A percentile compares a stretch with the other conserved stretches of the same genome.
Evolutionary conservation across 35 echinoderm and acorn worm species (phyloP).

Genomic region (Apostichopus japonicus): DNA sequence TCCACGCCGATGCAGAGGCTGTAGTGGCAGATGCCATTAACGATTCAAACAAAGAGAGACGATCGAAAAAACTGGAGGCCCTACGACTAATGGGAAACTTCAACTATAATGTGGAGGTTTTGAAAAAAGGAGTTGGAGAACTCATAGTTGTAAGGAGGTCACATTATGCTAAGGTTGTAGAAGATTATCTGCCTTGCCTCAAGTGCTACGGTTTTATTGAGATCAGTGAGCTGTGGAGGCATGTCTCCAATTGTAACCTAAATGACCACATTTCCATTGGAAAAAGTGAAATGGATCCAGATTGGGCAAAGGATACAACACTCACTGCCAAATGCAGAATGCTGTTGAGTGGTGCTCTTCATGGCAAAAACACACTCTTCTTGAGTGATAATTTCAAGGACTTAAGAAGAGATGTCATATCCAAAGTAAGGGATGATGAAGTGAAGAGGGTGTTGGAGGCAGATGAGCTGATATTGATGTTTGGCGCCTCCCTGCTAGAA

Average conservation of each 20-base stretch:
- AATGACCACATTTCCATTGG: background rate
- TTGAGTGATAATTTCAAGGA: no score
- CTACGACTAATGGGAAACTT: constrained; percentile 19
- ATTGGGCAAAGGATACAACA: background rate
- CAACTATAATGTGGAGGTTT: constrained; percentile 13
- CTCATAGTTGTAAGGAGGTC: constrained; percentile 43
- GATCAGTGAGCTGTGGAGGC: constrained; percentile 2
- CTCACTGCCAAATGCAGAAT: constrained; percentile 30
- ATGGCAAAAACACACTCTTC: no score
- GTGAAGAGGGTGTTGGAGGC: no score
- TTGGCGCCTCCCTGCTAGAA: no score
- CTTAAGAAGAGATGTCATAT: no score
- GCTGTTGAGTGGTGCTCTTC: constrained; percentile 31
- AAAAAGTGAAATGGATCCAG: background rate
- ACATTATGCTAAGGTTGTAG: background rate
- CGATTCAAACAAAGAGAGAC: background rate
- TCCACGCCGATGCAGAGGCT: background rate
- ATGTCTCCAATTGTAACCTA: background rate
- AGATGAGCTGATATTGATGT: no score
- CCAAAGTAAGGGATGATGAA: no score
- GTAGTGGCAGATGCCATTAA: background rate
- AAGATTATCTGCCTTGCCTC: constrained; percentile 45
- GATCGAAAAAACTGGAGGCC: background rate
- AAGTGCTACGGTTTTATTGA: constrained; percentile 34
- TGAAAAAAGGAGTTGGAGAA: constrained; percentile 17